Conservation (phyloP, 2,797 vertebrate species). For the Merluccius polli region DNA sequence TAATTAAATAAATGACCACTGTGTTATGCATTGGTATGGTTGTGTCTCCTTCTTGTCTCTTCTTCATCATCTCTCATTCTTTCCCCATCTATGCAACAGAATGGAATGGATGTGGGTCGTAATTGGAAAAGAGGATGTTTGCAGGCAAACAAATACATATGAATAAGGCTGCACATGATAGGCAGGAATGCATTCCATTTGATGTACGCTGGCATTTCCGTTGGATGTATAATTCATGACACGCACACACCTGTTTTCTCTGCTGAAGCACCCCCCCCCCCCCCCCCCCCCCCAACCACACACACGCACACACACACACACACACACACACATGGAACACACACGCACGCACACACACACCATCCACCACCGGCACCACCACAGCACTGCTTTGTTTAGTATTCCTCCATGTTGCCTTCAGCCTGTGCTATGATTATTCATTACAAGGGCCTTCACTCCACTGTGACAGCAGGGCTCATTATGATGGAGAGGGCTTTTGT, state of each 20-base stretch:
- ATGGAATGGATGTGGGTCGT: not conserved
- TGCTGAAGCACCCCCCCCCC: conserved; percentile 28
- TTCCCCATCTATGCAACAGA: not conserved
- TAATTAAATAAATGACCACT: conserved; percentile 17
- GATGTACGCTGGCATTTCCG: conserved; percentile 49
- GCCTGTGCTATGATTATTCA: conserved; percentile 69
- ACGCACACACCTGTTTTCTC: conserved; percentile 59
- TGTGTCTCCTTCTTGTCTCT: conserved; percentile 5
- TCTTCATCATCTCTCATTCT: not conserved
- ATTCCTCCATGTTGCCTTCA: conserved; percentile 55
- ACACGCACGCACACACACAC: conserved; percentile 13
- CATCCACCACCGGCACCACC: not conserved
- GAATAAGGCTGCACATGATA: conserved; percentile 21
- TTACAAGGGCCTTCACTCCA: conserved; percentile 70
- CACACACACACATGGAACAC: conserved; percentile 5
- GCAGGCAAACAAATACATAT: conserved; percentile 31
- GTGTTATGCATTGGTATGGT: not conserved
- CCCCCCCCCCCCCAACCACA: conserved; percentile 28
- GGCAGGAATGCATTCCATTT: conserved; percentile 49
- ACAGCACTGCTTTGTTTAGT: conserved; percentile 40
- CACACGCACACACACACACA: not conserved
- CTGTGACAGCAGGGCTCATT: conserved; percentile 69
- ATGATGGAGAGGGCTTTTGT: conserved; percentile 69
- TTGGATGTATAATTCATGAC: conserved; percentile 66
- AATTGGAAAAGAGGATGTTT: conserved; percentile 14